Conservation (phyloP, 2,888 invertebrate species). For the Archaeoteleia sp. region DNA sequence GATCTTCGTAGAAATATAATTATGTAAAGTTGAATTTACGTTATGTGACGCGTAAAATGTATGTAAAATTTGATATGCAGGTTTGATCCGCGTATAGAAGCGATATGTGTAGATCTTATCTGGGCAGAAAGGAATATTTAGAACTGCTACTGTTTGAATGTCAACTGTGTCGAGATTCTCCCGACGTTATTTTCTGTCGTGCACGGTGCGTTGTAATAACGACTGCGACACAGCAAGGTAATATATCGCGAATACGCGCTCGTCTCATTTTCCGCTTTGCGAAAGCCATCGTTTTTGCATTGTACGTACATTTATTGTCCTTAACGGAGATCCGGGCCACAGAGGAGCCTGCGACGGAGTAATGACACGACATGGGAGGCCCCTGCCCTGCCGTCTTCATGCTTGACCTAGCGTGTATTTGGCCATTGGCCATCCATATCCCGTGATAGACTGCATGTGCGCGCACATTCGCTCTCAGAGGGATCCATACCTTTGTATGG, state of each 20-base stretch:
- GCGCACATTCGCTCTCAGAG: slow-evolving; percentile 37
- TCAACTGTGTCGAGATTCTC: no score
- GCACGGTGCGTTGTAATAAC: slow-evolving; percentile 11
- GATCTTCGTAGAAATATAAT: no score
- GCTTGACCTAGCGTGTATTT: slow-evolving; percentile 70
- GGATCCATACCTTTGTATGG: slow-evolving; percentile 38
- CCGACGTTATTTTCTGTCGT: no score
- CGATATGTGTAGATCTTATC: no score
- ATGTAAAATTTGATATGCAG: no score
- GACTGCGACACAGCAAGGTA: background rate
- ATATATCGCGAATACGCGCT: slow-evolving; percentile 4
- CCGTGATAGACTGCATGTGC: slow-evolving; percentile 54
- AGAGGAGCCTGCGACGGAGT: slow-evolving; percentile 58
- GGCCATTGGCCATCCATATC: slow-evolving; percentile 66
- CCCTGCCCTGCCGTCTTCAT: slow-evolving; percentile 62
- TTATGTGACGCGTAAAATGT: no score
- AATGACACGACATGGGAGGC: slow-evolving; percentile 61
- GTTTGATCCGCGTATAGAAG: no score
- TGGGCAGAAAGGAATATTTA: no score
- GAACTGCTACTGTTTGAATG: no score
- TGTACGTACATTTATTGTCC: slow-evolving; percentile 31
- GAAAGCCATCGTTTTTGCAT: slow-evolving; percentile 7
- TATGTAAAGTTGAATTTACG: no score
- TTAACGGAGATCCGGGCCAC: slow-evolving; percentile 12
- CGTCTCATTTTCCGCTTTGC: slow-evolving; percentile 14